Conservation (phyloP, 2,797 vertebrate species). For the Xerus rutilus region DNA sequence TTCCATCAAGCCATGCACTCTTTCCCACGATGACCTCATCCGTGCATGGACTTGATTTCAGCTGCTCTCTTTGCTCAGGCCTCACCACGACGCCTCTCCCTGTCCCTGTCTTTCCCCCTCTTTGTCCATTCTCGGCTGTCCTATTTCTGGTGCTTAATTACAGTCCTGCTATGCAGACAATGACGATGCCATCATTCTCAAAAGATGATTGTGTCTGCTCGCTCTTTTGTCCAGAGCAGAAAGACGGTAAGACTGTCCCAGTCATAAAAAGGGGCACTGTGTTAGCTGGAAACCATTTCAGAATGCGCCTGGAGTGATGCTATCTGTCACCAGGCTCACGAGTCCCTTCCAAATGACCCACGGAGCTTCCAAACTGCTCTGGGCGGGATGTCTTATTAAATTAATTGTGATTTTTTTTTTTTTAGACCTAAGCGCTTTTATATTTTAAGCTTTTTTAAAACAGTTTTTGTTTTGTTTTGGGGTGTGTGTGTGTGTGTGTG, state of each 20-base stretch:
- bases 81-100: background rate
- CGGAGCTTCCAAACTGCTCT: background rate
- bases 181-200: conserved; percentile 68
- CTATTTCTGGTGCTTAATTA: conserved; percentile 83
- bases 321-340: background rate
- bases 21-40: conserved; percentile 71
- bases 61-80: conserved; percentile 59
- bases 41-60: background rate
- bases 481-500: background rate
- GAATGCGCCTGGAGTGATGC: background rate
- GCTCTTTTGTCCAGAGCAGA: conserved; percentile 75
- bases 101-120: background rate
- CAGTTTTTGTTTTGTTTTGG: conserved; percentile 14
- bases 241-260: conserved; percentile 9
- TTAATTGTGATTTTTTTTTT: background rate
- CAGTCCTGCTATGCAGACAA: conserved; percentile 76
- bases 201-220: conserved; percentile 81
- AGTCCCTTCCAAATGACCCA: background rate
- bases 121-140: conserved; percentile 78
- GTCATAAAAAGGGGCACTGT: background rate
- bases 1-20: background rate
- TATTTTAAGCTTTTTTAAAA: background rate
- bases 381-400: conserved; percentile 16
- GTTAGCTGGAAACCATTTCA: conserved; percentile 26
- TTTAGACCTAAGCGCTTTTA: conserved; percentile 28